These are phyloP conservation scores for Eonycteris spelaea DNA, from an alignment of 2,113 vertebrate species.

Conservation along the genomic window DNA sequence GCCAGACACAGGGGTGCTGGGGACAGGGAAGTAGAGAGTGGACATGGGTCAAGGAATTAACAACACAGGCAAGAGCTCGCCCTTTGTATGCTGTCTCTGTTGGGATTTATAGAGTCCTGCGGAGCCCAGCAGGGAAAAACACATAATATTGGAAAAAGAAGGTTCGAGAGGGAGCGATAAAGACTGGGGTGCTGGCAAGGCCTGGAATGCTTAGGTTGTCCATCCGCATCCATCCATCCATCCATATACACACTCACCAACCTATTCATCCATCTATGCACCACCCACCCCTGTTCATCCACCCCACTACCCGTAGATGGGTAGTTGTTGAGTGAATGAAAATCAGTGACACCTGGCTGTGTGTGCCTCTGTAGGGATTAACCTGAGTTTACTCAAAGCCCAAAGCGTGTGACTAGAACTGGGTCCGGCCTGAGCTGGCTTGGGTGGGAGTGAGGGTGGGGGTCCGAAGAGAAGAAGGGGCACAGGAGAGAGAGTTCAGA, in stretches of 20 bases:
- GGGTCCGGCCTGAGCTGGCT: neutral
- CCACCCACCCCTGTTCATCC: neutral
- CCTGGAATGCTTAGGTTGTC: no score
- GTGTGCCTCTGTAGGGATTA: neutral
- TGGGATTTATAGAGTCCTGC: neutral
- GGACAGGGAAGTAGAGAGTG: neutral
- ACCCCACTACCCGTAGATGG: neutral
- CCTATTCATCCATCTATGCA: no score
- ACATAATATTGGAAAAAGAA: accelerated
- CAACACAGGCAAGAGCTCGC: no score
- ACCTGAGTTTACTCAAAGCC: no score
- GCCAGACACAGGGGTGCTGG: neutral
- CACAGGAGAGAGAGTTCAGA: accelerated
- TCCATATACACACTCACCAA: no score
- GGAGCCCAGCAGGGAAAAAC: neutral
- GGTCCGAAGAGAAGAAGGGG: neutral
- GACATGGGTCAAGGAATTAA: neutral
- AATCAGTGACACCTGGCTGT: accelerated
- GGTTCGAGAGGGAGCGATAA: neutral
- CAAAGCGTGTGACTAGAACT: neutral
- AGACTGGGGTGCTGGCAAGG: neutral
- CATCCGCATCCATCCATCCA: neutral
- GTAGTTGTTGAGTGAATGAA: neutral
- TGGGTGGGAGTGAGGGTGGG: accelerated
- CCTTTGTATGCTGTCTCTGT: accelerated